Percentiles rank a stretch among this genome's conserved stretches.
These are phyloP conservation scores for Lasioglossum pauxillum DNA, from an alignment of 2,888 invertebrate genomes.

Conservation along the genomic window DNA sequence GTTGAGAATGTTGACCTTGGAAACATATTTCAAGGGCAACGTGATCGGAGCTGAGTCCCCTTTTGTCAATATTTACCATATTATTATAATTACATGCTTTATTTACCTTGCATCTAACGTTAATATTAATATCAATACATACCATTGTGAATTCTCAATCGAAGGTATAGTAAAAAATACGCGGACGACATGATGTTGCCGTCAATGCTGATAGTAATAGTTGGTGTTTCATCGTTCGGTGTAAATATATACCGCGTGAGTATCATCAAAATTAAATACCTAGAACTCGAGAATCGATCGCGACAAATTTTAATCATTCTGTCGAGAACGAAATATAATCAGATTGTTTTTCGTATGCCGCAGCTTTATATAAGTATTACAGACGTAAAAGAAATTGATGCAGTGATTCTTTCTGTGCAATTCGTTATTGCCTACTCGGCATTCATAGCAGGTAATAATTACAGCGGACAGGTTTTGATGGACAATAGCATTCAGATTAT, in stretches of 20 bases:
- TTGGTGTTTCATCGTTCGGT: background rate
- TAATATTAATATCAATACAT: too few relatives aligned
- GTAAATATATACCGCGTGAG: slow-evolving; percentile 13
- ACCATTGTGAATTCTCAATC: background rate
- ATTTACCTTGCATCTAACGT: background rate
- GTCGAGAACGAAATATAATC: background rate
- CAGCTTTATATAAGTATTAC: background rate
- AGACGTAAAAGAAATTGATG: background rate
- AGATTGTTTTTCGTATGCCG: background rate
- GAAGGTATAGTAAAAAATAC: background rate
- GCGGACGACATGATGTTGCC: background rate
- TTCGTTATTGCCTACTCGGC: background rate
- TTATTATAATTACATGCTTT: background rate
- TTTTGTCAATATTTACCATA: too few relatives aligned
- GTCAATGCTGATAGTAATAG: background rate
- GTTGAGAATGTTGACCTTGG: too few relatives aligned
- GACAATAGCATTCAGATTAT: slow-evolving; percentile 5
- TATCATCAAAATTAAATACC: background rate
- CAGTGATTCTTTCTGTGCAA: background rate
- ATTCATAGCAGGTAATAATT: background rate
- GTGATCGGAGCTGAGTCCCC: too few relatives aligned
- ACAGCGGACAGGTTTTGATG: background rate
- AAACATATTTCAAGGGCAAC: too few relatives aligned
- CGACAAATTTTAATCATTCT: background rate
- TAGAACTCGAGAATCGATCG: background rate